phyloP scores from a whole-genome alignment of 2,113 vertebrate genomes.

The Psammodynastes pulverulentus region DNA sequence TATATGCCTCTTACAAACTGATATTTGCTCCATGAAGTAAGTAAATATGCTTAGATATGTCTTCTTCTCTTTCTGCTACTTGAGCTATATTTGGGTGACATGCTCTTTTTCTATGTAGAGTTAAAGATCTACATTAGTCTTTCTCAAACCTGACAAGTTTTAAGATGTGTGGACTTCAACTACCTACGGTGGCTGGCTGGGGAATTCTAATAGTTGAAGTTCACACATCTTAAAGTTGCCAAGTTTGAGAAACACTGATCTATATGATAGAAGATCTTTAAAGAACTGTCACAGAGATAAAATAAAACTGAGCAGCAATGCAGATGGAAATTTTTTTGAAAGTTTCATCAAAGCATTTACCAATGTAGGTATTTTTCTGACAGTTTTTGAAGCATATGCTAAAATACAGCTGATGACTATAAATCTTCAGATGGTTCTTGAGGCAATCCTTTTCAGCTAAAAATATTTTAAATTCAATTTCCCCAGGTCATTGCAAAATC shows the following conservation, averaged over 20 bases:
- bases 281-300: constrained; percentile 31
- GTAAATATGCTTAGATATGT: constrained; percentile 54
- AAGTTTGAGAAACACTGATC: constrained; percentile 17
- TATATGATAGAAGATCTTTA: constrained; percentile 54
- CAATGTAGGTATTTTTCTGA: neutral
- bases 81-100: constrained; percentile 63
- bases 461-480: neutral
- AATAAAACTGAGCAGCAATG: constrained; percentile 44
- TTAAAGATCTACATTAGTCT: constrained; percentile 51
- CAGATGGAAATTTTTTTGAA: neutral
- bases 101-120: constrained; percentile 45
- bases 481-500: neutral
- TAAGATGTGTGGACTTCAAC: neutral
- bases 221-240: neutral
- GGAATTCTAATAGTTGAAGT: neutral
- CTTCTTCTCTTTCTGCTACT: constrained; percentile 55
- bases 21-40: constrained; percentile 51
- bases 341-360: neutral
- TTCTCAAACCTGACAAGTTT: neutral
- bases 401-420: neutral
- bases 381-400: neutral
- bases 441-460: neutral
- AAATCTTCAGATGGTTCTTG: neutral
- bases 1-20: constrained; percentile 35
- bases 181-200: neutral